These are phyloP conservation scores for Indri indri DNA, from an alignment of 2,113 vertebrate genomes.

Conservation along the genomic window DNA sequence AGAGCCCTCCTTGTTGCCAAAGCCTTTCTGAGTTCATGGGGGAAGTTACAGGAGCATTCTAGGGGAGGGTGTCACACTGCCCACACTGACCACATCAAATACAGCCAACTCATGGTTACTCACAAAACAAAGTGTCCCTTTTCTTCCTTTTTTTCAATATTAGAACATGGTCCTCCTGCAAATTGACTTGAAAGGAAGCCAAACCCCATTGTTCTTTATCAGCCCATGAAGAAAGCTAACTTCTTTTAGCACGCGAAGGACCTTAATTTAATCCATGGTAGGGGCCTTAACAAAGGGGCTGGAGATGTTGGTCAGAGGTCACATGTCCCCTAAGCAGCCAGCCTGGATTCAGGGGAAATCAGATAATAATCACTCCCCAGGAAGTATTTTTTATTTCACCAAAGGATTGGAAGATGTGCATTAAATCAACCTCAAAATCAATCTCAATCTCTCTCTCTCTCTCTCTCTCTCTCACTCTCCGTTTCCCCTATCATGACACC, in stretches of 20 bases:
- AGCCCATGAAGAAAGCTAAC: not conserved
- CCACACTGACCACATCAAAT: not conserved
- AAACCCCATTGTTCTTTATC: not conserved
- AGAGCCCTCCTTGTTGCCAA: not conserved
- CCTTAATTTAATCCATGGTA: not conserved
- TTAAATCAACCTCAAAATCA: slow-evolving; percentile 56
- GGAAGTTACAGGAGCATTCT: not conserved
- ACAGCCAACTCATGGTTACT: not conserved
- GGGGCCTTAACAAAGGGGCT: not conserved
- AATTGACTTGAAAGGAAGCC: not conserved
- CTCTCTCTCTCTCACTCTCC: too few relatives aligned
- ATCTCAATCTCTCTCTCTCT: too few relatives aligned
- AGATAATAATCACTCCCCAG: slow-evolving; percentile 40
- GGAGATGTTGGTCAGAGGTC: not conserved
- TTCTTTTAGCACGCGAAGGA: not conserved
- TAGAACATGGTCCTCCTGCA: not conserved
- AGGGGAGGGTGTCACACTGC: not conserved
- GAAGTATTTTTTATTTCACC: slow-evolving; percentile 64
- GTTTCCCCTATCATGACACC: not conserved
- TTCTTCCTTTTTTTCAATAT: not conserved
- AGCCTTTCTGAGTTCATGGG: not conserved
- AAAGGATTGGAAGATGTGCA: slow-evolving; percentile 39
- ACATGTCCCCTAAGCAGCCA: not conserved
- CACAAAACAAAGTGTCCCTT: not conserved
- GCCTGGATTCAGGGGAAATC: slow-evolving; percentile 61